A percentile compares a stretch with the other conserved stretches of the same genome.
These are phyloP conservation scores for Oncorhynchus tshawytscha DNA, from an alignment of 2,113 vertebrate genomes.

Conservation along the genomic window DNA sequence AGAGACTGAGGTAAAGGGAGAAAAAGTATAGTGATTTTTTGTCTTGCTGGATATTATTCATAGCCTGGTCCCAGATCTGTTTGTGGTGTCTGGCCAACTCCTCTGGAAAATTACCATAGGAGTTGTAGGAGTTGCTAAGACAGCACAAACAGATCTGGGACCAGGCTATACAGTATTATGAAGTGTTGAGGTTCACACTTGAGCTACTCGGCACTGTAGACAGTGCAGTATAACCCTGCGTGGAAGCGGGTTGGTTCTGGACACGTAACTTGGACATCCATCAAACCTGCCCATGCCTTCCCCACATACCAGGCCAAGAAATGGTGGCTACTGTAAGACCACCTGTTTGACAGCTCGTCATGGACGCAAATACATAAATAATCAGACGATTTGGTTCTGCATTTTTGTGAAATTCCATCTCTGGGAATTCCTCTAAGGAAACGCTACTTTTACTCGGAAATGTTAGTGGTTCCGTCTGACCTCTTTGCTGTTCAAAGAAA, in stretches of 20 bases:
- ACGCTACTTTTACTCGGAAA: neutral
- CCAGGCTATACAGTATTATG: neutral
- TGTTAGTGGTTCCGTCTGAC: neutral
- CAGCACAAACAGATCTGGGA: neutral
- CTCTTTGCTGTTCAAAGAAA: neutral
- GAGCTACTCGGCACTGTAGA: neutral
- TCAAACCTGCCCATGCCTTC: conserved; percentile 31
- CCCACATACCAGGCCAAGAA: conserved; percentile 29
- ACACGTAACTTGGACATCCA: conserved; percentile 38
- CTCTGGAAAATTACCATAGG: no score
- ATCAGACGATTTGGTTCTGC: conserved; percentile 49
- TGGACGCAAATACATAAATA: conserved; percentile 29
- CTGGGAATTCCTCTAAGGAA: conserved; percentile 23
- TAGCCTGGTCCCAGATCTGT: no score
- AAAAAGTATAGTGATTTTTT: neutral
- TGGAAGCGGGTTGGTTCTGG: conserved; percentile 3
- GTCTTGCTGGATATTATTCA: no score
- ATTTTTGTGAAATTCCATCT: conserved; percentile 48
- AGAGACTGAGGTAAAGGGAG: neutral
- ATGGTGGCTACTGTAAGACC: conserved; percentile 44
- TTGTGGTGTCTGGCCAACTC: no score
- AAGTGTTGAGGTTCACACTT: no score
- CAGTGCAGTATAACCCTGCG: neutral
- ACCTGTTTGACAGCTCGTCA: conserved; percentile 44
- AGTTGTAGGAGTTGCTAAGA: no score